Percentiles rank a stretch among this genome's conserved stretches.
Conservation (phyloP, 2,888 invertebrate species). For the Trichopria drosophilae region DNA sequence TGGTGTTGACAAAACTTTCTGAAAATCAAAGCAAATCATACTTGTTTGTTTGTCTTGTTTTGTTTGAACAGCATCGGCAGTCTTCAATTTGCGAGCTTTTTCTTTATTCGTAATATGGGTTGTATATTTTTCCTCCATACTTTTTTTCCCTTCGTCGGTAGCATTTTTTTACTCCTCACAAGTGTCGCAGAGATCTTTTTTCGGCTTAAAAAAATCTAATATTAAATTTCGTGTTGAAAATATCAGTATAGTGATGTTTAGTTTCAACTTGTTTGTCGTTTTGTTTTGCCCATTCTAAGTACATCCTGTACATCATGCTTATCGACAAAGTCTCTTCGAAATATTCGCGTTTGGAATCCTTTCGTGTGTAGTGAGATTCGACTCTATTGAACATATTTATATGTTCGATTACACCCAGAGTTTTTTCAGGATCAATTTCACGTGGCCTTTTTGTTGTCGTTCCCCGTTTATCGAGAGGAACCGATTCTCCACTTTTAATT, state of each 20-base stretch:
- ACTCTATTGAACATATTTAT: conserved; percentile 17
- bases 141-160: too few species aligned
- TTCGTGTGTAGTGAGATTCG: too few species aligned
- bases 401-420: conserved; percentile 19
- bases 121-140: too few species aligned
- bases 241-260: too few species aligned
- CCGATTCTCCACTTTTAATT: neutral
- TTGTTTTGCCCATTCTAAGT: conserved; percentile 9
- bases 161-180: too few species aligned
- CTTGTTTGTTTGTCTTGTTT: too few species aligned
- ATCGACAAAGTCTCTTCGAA: conserved; percentile 14
- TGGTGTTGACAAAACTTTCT: too few species aligned
- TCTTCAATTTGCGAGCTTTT: neutral
- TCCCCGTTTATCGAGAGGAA: neutral
- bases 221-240: conserved; percentile 14
- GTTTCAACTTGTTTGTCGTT: conserved; percentile 1
- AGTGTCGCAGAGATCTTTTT: conserved; percentile 23
- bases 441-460: neutral
- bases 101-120: too few species aligned
- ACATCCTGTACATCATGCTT: conserved; percentile 9
- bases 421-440: conserved; percentile 2
- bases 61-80: too few species aligned
- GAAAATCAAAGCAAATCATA: too few species aligned
- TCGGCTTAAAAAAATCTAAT: conserved; percentile 34
- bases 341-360: conserved; percentile 15